Conservation (phyloP, 2,888 invertebrate genomes). For the Trichopoda pennipes region DNA sequence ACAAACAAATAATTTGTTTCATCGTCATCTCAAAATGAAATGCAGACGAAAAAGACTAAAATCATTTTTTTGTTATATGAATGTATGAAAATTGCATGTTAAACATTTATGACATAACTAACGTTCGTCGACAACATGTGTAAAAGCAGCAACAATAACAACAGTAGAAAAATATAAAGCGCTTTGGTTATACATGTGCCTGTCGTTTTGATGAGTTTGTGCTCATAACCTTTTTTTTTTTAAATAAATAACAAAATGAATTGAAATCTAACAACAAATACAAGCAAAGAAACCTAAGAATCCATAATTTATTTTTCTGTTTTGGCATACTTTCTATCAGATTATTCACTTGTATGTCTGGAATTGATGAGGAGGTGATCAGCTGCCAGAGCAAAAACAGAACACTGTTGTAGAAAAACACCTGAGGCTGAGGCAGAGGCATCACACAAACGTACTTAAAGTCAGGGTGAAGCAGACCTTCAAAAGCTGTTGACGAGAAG, state of each 20-base stretch:
- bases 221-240: slow-evolving; percentile 7
- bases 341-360: slow-evolving; percentile 34
- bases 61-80: slow-evolving; percentile 9
- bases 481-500: slow-evolving; percentile 25
- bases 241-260: slow-evolving; percentile 32
- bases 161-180: slow-evolving; percentile 27
- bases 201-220: neutral
- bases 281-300: neutral
- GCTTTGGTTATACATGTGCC: slow-evolving; percentile 3
- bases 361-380: slow-evolving; percentile 41
- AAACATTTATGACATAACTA: slow-evolving; percentile 58
- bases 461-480: slow-evolving; percentile 11
- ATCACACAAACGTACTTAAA: slow-evolving; percentile 5
- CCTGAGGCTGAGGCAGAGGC: slow-evolving; percentile 53
- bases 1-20: neutral
- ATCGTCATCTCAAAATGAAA: neutral
- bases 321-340: slow-evolving; percentile 35
- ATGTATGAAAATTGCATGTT: slow-evolving; percentile 37
- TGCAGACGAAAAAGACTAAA: neutral
- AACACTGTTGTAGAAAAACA: slow-evolving; percentile 59
- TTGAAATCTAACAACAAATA: slow-evolving; percentile 37
- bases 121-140: slow-evolving; percentile 59
- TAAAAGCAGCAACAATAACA: slow-evolving; percentile 10
- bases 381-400: slow-evolving; percentile 39
- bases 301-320: slow-evolving; percentile 9